These are phyloP conservation scores for Xestia rhomboidea DNA, from an alignment of 2,888 invertebrate species.

Conservation along the genomic window DNA sequence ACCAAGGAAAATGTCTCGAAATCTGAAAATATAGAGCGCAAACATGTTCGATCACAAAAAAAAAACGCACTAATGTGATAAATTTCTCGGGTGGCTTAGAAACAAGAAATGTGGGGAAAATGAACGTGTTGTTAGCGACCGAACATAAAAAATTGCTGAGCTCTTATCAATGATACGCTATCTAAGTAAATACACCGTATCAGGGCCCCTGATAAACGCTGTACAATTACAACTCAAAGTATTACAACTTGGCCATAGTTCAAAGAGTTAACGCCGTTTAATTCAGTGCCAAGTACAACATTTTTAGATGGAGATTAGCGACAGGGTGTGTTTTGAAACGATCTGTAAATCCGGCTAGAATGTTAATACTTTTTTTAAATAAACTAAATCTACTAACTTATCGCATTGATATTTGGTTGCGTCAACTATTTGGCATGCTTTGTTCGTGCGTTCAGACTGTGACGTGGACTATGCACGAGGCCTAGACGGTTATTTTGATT, in stretches of 20 bases:
- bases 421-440: constrained; percentile 56
- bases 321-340: constrained; percentile 77
- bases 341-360: constrained; percentile 73
- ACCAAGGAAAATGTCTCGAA: constrained; percentile 24
- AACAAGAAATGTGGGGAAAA: constrained; percentile 11
- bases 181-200: constrained; percentile 56
- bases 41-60: neutral
- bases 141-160: constrained; percentile 39
- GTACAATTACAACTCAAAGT: constrained; percentile 61
- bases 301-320: constrained; percentile 84
- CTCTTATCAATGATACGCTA: constrained; percentile 53
- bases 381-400: constrained; percentile 64
- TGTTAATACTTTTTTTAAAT: constrained; percentile 57
- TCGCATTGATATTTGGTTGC: constrained; percentile 46
- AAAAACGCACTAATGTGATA: neutral
- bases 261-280: constrained; percentile 85
- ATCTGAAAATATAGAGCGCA: constrained; percentile 18
- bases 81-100: constrained; percentile 11
- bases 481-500: constrained; percentile 43
- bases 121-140: constrained; percentile 18
- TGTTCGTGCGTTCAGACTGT: constrained; percentile 22
- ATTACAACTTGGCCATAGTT: constrained; percentile 82
- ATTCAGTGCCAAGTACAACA: constrained; percentile 88
- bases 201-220: constrained; percentile 56
- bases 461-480: constrained; percentile 29